phyloP scores from a whole-genome alignment of 2,888 invertebrate genomes.

The Drosophila borealis region DNA sequence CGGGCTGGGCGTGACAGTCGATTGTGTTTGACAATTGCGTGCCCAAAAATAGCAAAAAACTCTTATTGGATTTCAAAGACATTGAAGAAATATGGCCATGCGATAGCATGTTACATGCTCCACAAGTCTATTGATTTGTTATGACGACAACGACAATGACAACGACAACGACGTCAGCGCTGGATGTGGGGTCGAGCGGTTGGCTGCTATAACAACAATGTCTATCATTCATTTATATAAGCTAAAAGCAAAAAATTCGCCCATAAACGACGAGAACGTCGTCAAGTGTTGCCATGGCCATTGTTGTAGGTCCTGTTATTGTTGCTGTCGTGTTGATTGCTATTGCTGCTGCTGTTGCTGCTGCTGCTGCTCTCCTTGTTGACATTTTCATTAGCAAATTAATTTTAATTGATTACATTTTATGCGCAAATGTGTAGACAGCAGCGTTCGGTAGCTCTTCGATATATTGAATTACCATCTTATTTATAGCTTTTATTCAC shows the following conservation, averaged over 20 bases:
- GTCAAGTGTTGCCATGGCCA: conserved; percentile 55
- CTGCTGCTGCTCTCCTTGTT: conserved; percentile 50
- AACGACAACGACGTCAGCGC: not conserved
- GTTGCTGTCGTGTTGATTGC: conserved; percentile 11
- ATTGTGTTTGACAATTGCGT: conserved; percentile 62
- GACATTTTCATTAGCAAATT: conserved; percentile 77
- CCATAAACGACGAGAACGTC: conserved; percentile 49
- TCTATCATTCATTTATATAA: conserved; percentile 67
- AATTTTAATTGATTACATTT: conserved; percentile 78
- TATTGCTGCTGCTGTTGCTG: conserved; percentile 12
- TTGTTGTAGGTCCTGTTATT: conserved; percentile 38
- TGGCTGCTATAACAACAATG: conserved; percentile 68
- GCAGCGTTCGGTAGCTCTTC: conserved; percentile 28
- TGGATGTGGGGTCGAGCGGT: not conserved
- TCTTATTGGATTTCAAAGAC: conserved; percentile 69
- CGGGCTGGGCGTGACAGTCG: conserved; percentile 16
- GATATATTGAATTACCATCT: conserved; percentile 71
- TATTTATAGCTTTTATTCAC: conserved; percentile 53
- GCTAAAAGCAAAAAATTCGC: conserved; percentile 46
- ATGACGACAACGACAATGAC: conserved; percentile 56
- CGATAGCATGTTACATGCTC: conserved; percentile 42
- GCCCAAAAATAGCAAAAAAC: conserved; percentile 52
- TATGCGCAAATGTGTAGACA: conserved; percentile 67
- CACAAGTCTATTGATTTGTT: conserved; percentile 67
- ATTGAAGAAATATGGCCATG: conserved; percentile 49